Evolutionary conservation across 64 coral and sea anemone genomes (phyloP).

Genomic region (Stylophora pistillata): DNA sequence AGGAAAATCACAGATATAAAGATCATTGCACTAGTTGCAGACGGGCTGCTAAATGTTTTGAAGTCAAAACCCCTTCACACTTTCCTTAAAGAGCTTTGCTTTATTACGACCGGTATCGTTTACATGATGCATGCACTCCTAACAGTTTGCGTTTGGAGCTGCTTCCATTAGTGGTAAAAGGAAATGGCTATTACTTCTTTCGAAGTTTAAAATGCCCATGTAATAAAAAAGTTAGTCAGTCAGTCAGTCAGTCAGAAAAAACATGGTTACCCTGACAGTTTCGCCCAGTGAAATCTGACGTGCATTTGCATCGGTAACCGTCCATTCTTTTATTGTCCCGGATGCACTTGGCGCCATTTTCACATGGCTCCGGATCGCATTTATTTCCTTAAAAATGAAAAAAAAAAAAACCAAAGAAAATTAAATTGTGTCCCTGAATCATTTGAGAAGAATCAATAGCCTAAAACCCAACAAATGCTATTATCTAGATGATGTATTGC

Average conservation of each 20-base stretch:
- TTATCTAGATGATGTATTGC: neutral
- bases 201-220: neutral
- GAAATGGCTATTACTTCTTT: neutral
- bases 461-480: neutral
- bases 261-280: constrained; percentile 87
- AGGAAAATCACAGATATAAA: neutral
- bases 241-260: no score
- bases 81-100: no score
- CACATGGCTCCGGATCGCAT: constrained; percentile 88
- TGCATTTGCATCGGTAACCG: constrained; percentile 92
- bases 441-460: neutral
- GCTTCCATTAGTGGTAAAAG: no score
- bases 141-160: no score
- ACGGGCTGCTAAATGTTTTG: no score
- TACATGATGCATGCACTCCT: no score
- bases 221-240: no score
- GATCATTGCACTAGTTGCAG: neutral
- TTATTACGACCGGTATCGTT: no score
- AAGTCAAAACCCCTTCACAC: no score
- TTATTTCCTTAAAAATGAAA: constrained; percentile 47
- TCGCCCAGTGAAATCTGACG: constrained; percentile 91
- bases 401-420: neutral
- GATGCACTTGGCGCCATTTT: constrained; percentile 83
- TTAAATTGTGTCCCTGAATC: neutral
- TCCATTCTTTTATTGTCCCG: constrained; percentile 88